phyloP scores from a whole-genome alignment of 2,797 vertebrate species.

The Ciconia nigra region DNA sequence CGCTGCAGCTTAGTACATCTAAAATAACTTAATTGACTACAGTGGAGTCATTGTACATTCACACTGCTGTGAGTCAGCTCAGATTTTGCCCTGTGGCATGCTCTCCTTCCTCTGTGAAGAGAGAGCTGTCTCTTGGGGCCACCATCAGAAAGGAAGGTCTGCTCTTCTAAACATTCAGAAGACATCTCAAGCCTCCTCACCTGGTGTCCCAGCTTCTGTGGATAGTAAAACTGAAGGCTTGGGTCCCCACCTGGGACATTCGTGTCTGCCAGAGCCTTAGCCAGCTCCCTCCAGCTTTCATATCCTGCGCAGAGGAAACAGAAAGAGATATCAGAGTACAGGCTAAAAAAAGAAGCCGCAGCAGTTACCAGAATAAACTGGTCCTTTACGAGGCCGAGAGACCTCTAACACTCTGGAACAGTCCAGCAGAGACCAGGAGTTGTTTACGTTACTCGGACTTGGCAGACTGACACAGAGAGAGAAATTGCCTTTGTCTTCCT shows the following conservation, averaged over 20 bases:
- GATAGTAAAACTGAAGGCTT: slow-evolving; percentile 44
- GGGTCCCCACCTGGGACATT: slow-evolving; percentile 45
- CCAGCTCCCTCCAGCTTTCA: slow-evolving; percentile 76
- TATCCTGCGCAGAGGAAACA: slow-evolving; percentile 62
- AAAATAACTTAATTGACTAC: neutral
- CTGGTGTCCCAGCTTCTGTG: slow-evolving; percentile 15
- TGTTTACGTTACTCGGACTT: neutral
- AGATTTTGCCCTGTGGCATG: neutral
- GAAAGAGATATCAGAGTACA: neutral
- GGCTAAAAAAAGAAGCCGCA: neutral
- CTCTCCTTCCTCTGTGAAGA: neutral
- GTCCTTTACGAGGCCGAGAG: neutral
- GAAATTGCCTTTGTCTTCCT: neutral
- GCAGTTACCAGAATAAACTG: neutral
- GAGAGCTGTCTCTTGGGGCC: neutral
- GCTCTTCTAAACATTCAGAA: neutral
- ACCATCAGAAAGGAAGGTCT: neutral
- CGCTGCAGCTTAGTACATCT: rapidly evolving
- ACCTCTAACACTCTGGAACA: neutral
- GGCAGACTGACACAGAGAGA: neutral
- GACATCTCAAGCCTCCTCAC: slow-evolving; percentile 22
- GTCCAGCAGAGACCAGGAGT: neutral
- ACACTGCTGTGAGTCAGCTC: neutral
- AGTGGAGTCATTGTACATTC: neutral
- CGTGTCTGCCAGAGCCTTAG: slow-evolving; percentile 68